Evolutionary conservation across 2,113 vertebrate species (phyloP), one percentile per base, ranked within the genome.

Genomic region (Pyrgilauda ruficollis): DNA sequence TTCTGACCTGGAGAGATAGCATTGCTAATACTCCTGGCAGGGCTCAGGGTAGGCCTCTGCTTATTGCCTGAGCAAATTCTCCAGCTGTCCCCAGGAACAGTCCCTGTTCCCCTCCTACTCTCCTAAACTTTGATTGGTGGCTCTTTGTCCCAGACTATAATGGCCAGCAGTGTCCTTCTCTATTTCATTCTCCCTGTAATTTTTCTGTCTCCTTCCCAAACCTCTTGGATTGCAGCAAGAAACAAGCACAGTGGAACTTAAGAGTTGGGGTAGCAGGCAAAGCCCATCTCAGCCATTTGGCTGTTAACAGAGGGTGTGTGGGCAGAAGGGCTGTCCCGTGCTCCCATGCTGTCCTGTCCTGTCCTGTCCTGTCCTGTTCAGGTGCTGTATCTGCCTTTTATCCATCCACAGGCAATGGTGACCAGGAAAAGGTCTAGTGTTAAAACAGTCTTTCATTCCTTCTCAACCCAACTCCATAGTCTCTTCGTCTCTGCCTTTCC

Each of bases 321-420:
- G 27, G 13, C 50, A 91, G 44, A 73, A 64, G 26, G 16, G 16
- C 24, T 73, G 39, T 10, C 19, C 8, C 6, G 2, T 2, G 2
- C 10, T 66, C 30, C 63, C 15, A 49, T 0, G 1, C 16, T 52
- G 30, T 46, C 33, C 13, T 41, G 35, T 39, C 5, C 50, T 31
- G 16, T 33, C 35, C 13, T 37, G 35, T 39, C 15, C 53, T 47
- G 26, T 37, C 7, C 47, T 33, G 15, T 37, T 68, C 30, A 35
- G 6, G 11, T 19, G 17, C 21, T 28, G 9, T 37, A 33, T 87
- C 46, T 78, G 15, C 28, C 26, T 68, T 27, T 15, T 53, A 18
- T 31, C 14, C n/a, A 56, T 24, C 15, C n/a, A 41, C 19, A 62
- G 31, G 8, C 0, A 1, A 43, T 0, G 4, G 21, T 59, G 43